Conservation (phyloP, 2,797 vertebrate species). For the Sebastes ruberrimus region DNA sequence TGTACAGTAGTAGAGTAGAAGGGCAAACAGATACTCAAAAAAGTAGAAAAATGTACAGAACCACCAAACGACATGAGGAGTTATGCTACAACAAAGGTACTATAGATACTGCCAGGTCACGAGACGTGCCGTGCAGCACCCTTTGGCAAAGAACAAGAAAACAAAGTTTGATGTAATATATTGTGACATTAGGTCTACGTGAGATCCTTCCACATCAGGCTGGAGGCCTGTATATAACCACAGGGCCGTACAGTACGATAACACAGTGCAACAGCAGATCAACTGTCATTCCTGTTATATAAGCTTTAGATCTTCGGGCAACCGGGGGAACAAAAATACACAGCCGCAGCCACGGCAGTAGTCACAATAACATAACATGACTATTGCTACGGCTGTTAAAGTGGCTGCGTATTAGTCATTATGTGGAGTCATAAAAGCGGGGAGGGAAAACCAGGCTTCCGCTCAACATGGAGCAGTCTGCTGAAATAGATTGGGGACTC, state of each 20-base stretch:
- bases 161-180: slow-evolving; percentile 59
- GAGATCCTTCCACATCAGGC: slow-evolving; percentile 53
- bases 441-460: slow-evolving; percentile 40
- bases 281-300: slow-evolving; percentile 62
- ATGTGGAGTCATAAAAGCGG: slow-evolving; percentile 66
- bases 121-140: slow-evolving; percentile 44
- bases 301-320: slow-evolving; percentile 57
- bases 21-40: neutral
- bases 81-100: neutral
- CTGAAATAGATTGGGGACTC: slow-evolving; percentile 58
- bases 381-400: slow-evolving; percentile 57
- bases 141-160: slow-evolving; percentile 49
- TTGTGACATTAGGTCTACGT: slow-evolving; percentile 58
- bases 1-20: neutral
- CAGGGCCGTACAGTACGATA: slow-evolving; percentile 40
- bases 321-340: slow-evolving; percentile 48
- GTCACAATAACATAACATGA: slow-evolving; percentile 62
- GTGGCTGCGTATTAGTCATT: slow-evolving; percentile 70
- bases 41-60: neutral
- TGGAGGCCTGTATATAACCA: slow-evolving; percentile 36
- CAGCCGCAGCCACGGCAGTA: slow-evolving; percentile 37
- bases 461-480: slow-evolving; percentile 49
- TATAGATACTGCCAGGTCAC: slow-evolving; percentile 24
- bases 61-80: neutral
- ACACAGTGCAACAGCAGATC: slow-evolving; percentile 44